Percentiles rank a stretch among this genome's conserved stretches.
phyloP scores from a whole-genome alignment of 2,888 invertebrate genomes.

The Lasioglossum leucozonium region DNA sequence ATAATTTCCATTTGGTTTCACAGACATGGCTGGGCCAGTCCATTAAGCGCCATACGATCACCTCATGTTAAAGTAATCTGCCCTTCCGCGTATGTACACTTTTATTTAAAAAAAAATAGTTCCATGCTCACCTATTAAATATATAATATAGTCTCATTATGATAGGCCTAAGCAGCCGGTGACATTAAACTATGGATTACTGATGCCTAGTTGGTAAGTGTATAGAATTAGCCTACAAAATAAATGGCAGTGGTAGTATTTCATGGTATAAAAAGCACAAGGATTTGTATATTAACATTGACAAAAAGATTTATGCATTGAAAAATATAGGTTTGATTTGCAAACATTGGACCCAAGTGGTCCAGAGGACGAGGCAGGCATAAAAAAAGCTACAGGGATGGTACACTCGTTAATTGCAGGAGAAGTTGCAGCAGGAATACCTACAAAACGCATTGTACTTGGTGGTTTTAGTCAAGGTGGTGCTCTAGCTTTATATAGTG shows the following conservation, averaged over 20 bases:
- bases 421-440: slow-evolving; percentile 93
- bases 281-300: slow-evolving; percentile 5
- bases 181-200: slow-evolving; percentile 95
- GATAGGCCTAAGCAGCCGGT: slow-evolving; percentile 93
- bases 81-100: slow-evolving; percentile 91
- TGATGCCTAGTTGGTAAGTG: slow-evolving; percentile 96
- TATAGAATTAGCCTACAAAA: not conserved
- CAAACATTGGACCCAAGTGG: slow-evolving; percentile 93
- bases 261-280: not conserved
- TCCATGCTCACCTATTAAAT: not conserved
- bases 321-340: slow-evolving; percentile 89
- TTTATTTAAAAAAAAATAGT: not conserved
- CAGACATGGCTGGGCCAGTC: slow-evolving; percentile 97
- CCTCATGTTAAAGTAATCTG: slow-evolving; percentile 96
- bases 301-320: slow-evolving; percentile 3
- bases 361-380: slow-evolving; percentile 96
- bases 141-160: slow-evolving; percentile 41
- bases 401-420: slow-evolving; percentile 92
- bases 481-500: slow-evolving; percentile 97
- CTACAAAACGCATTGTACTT: slow-evolving; percentile 92
- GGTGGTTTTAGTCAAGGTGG: slow-evolving; percentile 99
- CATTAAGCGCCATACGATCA: slow-evolving; percentile 92
- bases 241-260: not conserved
- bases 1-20: slow-evolving; percentile 72
- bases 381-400: slow-evolving; percentile 90